phyloP scores from a whole-genome alignment of 2,797 vertebrate genomes.

The Diplodus sargus region DNA sequence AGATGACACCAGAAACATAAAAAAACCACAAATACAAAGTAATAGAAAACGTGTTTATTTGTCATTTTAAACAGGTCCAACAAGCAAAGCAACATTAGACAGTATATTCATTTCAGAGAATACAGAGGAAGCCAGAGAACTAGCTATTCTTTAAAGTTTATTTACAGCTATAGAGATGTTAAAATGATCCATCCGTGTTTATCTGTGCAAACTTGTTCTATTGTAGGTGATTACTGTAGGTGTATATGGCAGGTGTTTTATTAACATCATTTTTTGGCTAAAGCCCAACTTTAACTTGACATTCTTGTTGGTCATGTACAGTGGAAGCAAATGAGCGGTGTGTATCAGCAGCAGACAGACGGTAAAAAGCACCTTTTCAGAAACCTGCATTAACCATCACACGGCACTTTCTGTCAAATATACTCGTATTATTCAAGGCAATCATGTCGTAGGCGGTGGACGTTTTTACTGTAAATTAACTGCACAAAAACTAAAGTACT shows the following conservation, averaged over 20 bases:
- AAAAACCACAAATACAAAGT: neutral
- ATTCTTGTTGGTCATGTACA: conserved; percentile 57
- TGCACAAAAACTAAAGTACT: conserved; percentile 37
- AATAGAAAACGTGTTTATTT: conserved; percentile 73
- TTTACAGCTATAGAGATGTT: conserved; percentile 64
- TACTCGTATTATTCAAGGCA: conserved; percentile 29
- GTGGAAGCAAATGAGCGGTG: conserved; percentile 25
- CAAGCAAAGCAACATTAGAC: conserved; percentile 62
- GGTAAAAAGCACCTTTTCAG: conserved; percentile 20
- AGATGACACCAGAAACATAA: neutral
- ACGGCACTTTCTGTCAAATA: conserved; percentile 1
- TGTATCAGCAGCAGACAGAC: conserved; percentile 53
- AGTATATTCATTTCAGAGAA: conserved; percentile 47
- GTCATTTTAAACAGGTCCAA: conserved; percentile 73
- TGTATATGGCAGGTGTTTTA: conserved; percentile 17
- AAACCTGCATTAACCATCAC: conserved; percentile 49
- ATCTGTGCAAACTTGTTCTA: conserved; percentile 37
- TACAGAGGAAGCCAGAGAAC: conserved; percentile 22
- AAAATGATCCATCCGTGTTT: conserved; percentile 17
- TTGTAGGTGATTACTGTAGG: neutral
- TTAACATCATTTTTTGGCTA: conserved; percentile 37
- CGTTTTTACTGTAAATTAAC: conserved; percentile 31
- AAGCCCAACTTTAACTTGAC: conserved; percentile 47
- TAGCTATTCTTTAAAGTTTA: conserved; percentile 38
- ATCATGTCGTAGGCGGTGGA: neutral